Evolutionary conservation across 2,888 invertebrate species (phyloP).

Genomic region (Orthosia gothica): DNA sequence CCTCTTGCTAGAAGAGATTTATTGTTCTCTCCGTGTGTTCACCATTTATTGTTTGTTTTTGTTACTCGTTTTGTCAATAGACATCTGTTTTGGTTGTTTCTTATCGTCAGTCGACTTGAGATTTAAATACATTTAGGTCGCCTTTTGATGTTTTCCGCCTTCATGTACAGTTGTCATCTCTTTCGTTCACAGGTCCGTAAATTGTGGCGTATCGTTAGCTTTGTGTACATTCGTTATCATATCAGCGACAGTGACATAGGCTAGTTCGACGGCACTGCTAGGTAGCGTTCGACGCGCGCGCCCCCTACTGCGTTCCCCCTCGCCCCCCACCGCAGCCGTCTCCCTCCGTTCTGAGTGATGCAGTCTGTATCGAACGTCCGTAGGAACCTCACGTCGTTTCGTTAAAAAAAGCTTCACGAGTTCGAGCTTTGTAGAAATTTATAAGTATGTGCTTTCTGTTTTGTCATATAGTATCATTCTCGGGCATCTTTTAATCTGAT

Average conservation of each 20-base stretch:
- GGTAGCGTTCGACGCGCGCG: conserved; percentile 79
- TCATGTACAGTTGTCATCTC: conserved; percentile 72
- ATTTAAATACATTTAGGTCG: conserved; percentile 70
- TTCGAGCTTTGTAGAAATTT: conserved; percentile 87
- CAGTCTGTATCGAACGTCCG: conserved; percentile 84
- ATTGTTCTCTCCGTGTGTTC: conserved; percentile 76
- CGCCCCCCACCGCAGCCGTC: conserved; percentile 72
- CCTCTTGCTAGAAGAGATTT: conserved; percentile 72
- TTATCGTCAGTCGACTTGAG: conserved; percentile 70
- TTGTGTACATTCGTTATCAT: conserved; percentile 90
- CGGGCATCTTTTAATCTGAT: conserved; percentile 68
- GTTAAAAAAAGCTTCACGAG: conserved; percentile 81
- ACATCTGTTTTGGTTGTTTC: conserved; percentile 79
- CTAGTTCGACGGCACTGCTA: conserved; percentile 83
- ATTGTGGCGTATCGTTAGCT: conserved; percentile 75
- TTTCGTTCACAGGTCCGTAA: conserved; percentile 59
- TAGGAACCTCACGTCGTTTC: conserved; percentile 71
- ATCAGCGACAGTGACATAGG: conserved; percentile 85
- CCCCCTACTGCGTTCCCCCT: conserved; percentile 82
- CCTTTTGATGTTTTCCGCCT: conserved; percentile 61
- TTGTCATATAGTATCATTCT: conserved; percentile 70
- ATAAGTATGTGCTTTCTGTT: conserved; percentile 81
- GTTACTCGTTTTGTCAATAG: conserved; percentile 80
- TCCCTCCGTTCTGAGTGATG: conserved; percentile 74
- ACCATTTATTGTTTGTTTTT: conserved; percentile 80